A percentile compares a stretch with the other conserved stretches of the same genome.
These are phyloP conservation scores for Natator depressus DNA, from an alignment of 2,113 vertebrate genomes.

Conservation along the genomic window DNA sequence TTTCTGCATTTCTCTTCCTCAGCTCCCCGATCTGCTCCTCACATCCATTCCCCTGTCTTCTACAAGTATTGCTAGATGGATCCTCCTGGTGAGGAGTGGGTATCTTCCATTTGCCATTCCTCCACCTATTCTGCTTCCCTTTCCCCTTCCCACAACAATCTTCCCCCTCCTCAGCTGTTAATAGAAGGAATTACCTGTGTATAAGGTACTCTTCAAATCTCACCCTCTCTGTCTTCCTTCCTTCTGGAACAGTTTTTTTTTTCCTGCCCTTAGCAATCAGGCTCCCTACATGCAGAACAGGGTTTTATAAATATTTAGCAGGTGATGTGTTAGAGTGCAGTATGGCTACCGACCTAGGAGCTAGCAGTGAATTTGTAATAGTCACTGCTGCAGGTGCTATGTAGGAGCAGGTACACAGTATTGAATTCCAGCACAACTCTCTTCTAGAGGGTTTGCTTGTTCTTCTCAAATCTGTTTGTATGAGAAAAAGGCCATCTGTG, in stretches of 20 bases:
- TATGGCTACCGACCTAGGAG: neutral
- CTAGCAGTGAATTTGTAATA: neutral
- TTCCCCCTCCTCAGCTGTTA: neutral
- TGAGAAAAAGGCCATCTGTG: constrained; percentile 74
- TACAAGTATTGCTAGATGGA: neutral
- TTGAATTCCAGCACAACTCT: neutral
- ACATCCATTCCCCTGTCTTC: fast-evolving
- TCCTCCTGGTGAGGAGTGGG: neutral
- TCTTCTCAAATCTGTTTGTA: neutral
- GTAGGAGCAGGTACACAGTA: neutral
- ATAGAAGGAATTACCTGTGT: neutral
- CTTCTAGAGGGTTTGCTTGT: neutral
- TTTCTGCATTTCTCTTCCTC: neutral
- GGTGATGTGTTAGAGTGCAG: neutral
- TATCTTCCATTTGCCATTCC: neutral
- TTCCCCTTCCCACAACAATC: fast-evolving
- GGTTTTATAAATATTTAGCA: neutral
- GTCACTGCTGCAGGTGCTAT: neutral
- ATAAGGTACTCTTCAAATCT: too few relatives aligned
- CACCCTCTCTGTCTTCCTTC: neutral
- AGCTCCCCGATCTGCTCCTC: neutral
- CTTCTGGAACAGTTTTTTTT: neutral
- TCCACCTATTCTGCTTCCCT: neutral
- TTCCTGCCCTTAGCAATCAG: neutral
- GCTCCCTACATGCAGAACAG: neutral